Evolutionary conservation across 2,113 vertebrate species (phyloP).

Genomic region (Bambusicola thoracicus): DNA sequence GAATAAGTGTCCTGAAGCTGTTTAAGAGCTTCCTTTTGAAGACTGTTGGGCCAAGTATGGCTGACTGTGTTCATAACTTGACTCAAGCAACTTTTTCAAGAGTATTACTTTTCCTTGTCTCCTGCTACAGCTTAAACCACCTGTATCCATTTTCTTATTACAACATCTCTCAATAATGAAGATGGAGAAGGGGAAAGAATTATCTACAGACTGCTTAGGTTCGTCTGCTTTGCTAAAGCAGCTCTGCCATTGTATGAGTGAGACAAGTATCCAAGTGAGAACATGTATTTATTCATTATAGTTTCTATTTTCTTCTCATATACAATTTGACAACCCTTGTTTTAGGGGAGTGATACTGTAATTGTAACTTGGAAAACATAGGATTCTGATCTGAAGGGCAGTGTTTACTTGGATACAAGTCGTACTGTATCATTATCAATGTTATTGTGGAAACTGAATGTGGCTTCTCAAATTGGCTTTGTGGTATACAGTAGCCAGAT

Average conservation of each 20-base stretch:
- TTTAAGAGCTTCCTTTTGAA: not conserved
- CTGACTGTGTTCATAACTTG: not conserved
- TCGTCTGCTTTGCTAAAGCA: not conserved
- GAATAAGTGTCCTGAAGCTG: not conserved
- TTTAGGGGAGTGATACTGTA: slow-evolving; percentile 25
- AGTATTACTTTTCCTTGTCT: not conserved
- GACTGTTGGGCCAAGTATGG: not conserved
- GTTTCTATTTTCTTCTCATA: slow-evolving; percentile 47
- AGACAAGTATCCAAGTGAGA: not conserved
- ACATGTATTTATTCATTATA: slow-evolving; percentile 34
- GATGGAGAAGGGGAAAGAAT: not conserved
- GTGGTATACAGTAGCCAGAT: slow-evolving; percentile 30
- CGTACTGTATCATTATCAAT: not conserved
- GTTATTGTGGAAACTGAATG: not conserved
- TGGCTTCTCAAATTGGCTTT: slow-evolving; percentile 18
- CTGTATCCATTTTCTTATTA: not conserved
- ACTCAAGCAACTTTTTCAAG: not conserved
- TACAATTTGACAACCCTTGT: slow-evolving; percentile 59
- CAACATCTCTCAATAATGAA: not conserved
- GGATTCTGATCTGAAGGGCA: slow-evolving; percentile 7
- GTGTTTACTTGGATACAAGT: slow-evolving; percentile 7
- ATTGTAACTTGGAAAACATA: slow-evolving; percentile 59
- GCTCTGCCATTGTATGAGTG: not conserved
- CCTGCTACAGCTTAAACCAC: not conserved
- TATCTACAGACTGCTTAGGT: not conserved